These are phyloP conservation scores for Plemyria rubiginata DNA, from an alignment of 2,888 invertebrate species.

Conservation along the genomic window DNA sequence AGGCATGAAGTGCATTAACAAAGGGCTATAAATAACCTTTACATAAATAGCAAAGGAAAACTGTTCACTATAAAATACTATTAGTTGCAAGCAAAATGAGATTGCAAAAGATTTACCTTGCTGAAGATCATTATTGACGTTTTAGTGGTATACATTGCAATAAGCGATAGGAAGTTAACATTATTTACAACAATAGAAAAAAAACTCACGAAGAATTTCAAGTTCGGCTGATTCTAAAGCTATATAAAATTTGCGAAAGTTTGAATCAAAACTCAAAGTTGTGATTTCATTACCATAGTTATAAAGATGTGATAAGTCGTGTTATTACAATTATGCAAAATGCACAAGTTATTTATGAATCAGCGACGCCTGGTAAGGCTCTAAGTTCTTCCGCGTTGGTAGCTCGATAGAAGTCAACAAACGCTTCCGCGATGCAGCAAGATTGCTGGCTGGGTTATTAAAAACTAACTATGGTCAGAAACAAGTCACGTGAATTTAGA, in stretches of 20 bases:
- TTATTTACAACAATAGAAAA: neutral
- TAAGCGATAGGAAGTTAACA: neutral
- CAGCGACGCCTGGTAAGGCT: constrained; percentile 33
- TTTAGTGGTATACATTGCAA: neutral
- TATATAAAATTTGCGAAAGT: neutral
- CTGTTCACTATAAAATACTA: constrained; percentile 39
- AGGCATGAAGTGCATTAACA: constrained; percentile 43
- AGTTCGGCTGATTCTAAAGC: neutral
- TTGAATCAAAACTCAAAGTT: constrained; percentile 5
- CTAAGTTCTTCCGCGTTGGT: constrained; percentile 55
- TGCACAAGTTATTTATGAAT: constrained; percentile 42
- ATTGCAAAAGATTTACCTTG: constrained; percentile 1
- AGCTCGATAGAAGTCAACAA: constrained; percentile 35
- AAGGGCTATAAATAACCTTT: constrained; percentile 50
- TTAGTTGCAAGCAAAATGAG: constrained; percentile 16
- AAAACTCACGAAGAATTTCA: neutral
- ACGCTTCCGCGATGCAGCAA: constrained; percentile 58
- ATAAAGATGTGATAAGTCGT: constrained; percentile 22
- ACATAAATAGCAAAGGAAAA: constrained; percentile 36
- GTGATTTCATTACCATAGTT: constrained; percentile 6
- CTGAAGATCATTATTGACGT: neutral
- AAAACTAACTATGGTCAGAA: constrained; percentile 9
- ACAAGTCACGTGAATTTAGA: constrained; percentile 23
- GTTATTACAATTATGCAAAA: constrained; percentile 41
- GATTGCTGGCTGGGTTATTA: constrained; percentile 42